Evolutionary conservation across 2,888 invertebrate species (phyloP), one percentile per base, ranked within the genome.

Genomic region (Drosophila borealis): DNA sequence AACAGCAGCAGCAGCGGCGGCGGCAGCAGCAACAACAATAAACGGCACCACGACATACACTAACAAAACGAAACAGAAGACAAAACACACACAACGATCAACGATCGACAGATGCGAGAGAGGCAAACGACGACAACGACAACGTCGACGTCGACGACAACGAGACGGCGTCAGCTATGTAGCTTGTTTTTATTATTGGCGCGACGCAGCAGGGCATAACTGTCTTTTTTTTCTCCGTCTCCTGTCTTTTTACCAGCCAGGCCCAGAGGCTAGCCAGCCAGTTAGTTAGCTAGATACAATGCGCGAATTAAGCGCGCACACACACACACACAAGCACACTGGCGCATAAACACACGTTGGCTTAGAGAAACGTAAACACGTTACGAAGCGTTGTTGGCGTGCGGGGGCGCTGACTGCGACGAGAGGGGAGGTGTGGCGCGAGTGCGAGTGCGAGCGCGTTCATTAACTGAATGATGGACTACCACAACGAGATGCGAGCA

Each of bases 281-380:
- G 76, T 67, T 65, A 67, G 71, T 75, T 81, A 79, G 79, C 81
- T 81, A 80, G 85, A 54, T 74, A 74, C 85, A 74, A 68, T 82
- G 80, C 86, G 80, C 86, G 80, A 83, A 83, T 82, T 87, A 81
- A 70, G 66, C 81, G 74, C 73, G 46, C 78, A 65, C 65, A 55
- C 67, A 73, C 36, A 62, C 48, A 50, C 36, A 53, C 48, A 62
- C 21, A 51, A 21, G 50, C 54, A 61, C 14, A 64, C 25, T 6
- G 25, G 25, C 25, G 25, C 53, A 51, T 41, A 49, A 3, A 49
- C 29, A 50, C 46, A 21, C 44, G 44, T 8, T 61, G 81, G 75
- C 84, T 87, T 78, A 81, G 88, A 87, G 77, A 71, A 74, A 82
- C 82, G 80, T 85, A 81, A 81, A 81, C 80, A 81, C 86, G 80